Percentiles rank a stretch among this genome's conserved stretches.
Conservation (phyloP, 2,888 invertebrate species). For the Dynastes hyllus region DNA sequence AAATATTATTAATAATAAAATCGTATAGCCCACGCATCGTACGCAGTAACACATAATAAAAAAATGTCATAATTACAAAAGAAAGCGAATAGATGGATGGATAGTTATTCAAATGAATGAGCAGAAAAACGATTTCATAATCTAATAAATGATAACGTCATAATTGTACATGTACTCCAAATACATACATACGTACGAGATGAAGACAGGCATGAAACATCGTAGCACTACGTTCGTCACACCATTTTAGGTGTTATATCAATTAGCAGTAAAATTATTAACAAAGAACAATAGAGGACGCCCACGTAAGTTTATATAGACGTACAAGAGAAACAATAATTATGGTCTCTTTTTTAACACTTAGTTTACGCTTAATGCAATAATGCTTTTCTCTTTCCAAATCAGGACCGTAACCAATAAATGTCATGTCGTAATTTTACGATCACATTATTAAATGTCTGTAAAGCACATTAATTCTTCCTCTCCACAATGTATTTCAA, state of each 20-base stretch:
- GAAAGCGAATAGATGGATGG: slow-evolving; percentile 31
- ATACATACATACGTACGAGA: slow-evolving; percentile 23
- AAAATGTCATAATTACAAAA: slow-evolving; percentile 47
- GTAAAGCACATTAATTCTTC: background rate
- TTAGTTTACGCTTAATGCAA: slow-evolving; percentile 59
- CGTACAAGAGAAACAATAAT: slow-evolving; percentile 56
- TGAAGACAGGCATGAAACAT: slow-evolving; percentile 37
- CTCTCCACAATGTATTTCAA: too few species aligned
- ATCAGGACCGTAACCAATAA: slow-evolving; percentile 33
- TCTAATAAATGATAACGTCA: slow-evolving; percentile 49
- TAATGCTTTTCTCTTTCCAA: slow-evolving; percentile 53
- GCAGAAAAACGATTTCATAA: slow-evolving; percentile 45
- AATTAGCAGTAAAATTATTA: slow-evolving; percentile 51
- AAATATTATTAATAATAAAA: slow-evolving; percentile 27
- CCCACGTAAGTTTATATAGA: slow-evolving; percentile 41
- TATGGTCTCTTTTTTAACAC: slow-evolving; percentile 59
- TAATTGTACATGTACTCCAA: slow-evolving; percentile 25
- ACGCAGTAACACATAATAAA: slow-evolving; percentile 23
- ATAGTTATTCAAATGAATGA: slow-evolving; percentile 22
- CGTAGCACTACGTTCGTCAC: slow-evolving; percentile 32
- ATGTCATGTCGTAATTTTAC: slow-evolving; percentile 51
- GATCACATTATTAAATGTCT: slow-evolving; percentile 8
- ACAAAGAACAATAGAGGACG: slow-evolving; percentile 50
- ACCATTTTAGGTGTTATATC: slow-evolving; percentile 51
- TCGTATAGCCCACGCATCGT: slow-evolving; percentile 3